These are phyloP conservation scores for Dryoscopus gambensis DNA, from an alignment of 2,113 vertebrate genomes.

Conservation along the genomic window DNA sequence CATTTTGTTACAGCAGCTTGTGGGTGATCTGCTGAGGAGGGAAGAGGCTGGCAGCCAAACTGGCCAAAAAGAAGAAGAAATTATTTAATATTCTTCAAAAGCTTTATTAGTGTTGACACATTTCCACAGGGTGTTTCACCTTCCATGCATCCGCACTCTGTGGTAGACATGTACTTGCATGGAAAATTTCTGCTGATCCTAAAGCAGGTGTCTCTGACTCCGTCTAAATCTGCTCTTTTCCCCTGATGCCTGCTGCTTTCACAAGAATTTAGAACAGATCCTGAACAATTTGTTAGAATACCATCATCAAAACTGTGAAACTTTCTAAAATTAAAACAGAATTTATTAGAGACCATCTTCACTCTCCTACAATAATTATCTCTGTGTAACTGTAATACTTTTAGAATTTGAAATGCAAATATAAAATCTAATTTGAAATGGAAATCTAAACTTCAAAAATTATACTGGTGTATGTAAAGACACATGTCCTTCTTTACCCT, in stretches of 20 bases:
- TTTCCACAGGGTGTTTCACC: neutral
- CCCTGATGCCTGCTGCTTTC: neutral
- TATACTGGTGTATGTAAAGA: neutral
- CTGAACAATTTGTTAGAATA: neutral
- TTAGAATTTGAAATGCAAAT: neutral
- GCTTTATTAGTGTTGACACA: neutral
- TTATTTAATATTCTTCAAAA: neutral
- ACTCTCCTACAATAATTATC: neutral
- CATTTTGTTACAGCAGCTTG: neutral
- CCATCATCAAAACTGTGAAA: neutral
- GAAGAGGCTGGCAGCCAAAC: neutral
- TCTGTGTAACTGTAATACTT: neutral
- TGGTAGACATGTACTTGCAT: neutral
- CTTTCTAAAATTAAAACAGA: neutral
- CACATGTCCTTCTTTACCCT: neutral
- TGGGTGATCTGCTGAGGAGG: neutral
- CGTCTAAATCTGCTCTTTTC: neutral
- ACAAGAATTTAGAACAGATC: neutral
- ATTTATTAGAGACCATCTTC: neutral
- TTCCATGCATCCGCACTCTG: neutral
- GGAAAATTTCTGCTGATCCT: neutral
- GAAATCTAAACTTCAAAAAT: neutral
- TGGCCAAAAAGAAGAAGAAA: neutral
- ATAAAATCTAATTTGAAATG: neutral
- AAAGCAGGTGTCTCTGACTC: neutral